Evolutionary conservation across 35 echinoderm and acorn worm species (phyloP).

Genomic region (Ptychodera flava): DNA sequence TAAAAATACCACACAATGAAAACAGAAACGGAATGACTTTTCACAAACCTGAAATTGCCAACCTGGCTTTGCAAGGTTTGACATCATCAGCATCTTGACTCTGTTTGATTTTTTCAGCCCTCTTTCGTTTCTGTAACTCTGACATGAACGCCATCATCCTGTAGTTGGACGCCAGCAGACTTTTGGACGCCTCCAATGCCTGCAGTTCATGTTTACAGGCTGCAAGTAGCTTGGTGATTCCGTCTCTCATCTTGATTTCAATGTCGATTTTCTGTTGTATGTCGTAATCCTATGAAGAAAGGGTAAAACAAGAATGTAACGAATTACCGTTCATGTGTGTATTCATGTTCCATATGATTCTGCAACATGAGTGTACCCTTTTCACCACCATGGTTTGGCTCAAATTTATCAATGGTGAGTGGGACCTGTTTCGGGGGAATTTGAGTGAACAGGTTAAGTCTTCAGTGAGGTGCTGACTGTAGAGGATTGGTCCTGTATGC

Average conservation of each 20-base stretch:
- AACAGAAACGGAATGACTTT: too few species aligned
- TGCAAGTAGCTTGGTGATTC: conserved; percentile 75
- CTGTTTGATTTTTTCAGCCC: conserved; percentile 57
- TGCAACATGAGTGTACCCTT: too few species aligned
- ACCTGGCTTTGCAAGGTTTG: conserved; percentile 65
- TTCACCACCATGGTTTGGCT: too few species aligned
- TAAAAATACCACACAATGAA: too few species aligned
- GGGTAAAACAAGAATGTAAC: neutral
- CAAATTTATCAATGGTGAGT: too few species aligned
- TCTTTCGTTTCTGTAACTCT: conserved; percentile 82
- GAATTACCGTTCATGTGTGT: too few species aligned
- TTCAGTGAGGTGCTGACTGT: too few species aligned
- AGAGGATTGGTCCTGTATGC: too few species aligned
- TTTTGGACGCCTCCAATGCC: conserved; percentile 78
- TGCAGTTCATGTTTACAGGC: conserved; percentile 89
- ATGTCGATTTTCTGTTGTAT: conserved; percentile 99
- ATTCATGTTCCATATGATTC: too few species aligned
- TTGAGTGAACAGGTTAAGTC: too few species aligned
- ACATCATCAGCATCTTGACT: neutral
- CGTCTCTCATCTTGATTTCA: conserved; percentile 98
- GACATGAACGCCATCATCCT: conserved; percentile 89
- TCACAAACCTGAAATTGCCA: conserved; percentile 72
- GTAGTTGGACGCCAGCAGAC: conserved; percentile 73
- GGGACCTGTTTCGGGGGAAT: too few species aligned
- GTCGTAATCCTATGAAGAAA: conserved; percentile 80